These are phyloP conservation scores for Sitta carolinensis DNA, from an alignment of 2,797 vertebrate species.

Conservation along the genomic window DNA sequence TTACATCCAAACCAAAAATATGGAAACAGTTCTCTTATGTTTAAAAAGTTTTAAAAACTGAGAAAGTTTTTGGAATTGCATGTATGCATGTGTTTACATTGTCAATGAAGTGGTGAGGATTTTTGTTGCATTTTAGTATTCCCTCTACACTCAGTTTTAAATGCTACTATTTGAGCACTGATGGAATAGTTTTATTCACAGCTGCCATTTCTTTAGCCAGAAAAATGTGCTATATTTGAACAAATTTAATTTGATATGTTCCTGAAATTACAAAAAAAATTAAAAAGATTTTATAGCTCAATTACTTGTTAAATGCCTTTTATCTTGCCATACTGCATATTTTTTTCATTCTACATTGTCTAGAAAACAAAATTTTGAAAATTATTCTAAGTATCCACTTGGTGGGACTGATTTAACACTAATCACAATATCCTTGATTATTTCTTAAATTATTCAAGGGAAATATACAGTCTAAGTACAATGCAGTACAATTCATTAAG, in stretches of 20 bases:
- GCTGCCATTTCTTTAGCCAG: background rate
- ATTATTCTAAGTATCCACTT: background rate
- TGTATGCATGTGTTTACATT: background rate
- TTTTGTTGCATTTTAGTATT: background rate
- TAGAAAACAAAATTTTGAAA: background rate
- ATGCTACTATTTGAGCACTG: background rate
- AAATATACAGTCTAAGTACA: background rate
- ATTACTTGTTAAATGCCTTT: background rate
- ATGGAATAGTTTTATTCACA: background rate
- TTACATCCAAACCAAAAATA: background rate
- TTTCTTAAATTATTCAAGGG: background rate
- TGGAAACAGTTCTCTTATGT: background rate
- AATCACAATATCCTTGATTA: background rate
- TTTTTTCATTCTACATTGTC: background rate
- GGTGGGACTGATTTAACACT: background rate
- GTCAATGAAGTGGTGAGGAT: background rate
- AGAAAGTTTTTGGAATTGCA: background rate
- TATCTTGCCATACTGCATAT: background rate
- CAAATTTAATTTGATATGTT: background rate
- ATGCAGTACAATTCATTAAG: background rate
- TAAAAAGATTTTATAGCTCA: background rate
- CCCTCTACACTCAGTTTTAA: background rate
- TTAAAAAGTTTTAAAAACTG: background rate
- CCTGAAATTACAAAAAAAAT: background rate
- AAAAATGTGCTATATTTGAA: background rate